These are phyloP conservation scores for Xiphophorus maculatus DNA, from an alignment of 2,113 vertebrate species.

Conservation along the genomic window DNA sequence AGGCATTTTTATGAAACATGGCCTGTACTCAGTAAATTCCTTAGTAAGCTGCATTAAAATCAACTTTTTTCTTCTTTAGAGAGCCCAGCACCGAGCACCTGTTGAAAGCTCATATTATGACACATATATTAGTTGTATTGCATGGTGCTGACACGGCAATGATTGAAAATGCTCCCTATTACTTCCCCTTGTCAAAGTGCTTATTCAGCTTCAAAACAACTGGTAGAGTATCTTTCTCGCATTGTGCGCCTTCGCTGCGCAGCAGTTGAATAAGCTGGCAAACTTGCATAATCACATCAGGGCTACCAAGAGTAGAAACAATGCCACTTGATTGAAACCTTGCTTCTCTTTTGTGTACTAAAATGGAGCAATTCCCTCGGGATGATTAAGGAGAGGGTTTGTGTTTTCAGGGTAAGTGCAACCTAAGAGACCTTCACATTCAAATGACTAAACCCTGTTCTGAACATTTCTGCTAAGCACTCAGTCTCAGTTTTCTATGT, in stretches of 20 bases:
- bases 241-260: not conserved
- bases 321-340: not conserved
- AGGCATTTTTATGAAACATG: not conserved
- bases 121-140: slow-evolving; percentile 9
- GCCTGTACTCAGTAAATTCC: not conserved
- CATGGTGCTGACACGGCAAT: slow-evolving; percentile 15
- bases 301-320: not conserved
- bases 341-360: not conserved
- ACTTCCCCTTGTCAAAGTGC: slow-evolving; percentile 10
- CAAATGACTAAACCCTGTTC: slow-evolving; percentile 7
- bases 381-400: slow-evolving; percentile 4
- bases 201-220: slow-evolving; percentile 19
- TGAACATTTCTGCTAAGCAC: slow-evolving; percentile 1
- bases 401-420: slow-evolving; percentile 10
- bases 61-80: not conserved
- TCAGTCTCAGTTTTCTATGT: slow-evolving; percentile 28
- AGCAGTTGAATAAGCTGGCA: not conserved
- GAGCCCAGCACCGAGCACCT: not conserved
- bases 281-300: not conserved
- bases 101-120: slow-evolving; percentile 6
- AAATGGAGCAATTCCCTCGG: not conserved
- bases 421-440: not conserved
- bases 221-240: not conserved
- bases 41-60: not conserved
- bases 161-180: slow-evolving; percentile 25